Base-by-base conservation (phyloP, 2,113 vertebrate genomes). In the Suncus etruscus region DNA sequence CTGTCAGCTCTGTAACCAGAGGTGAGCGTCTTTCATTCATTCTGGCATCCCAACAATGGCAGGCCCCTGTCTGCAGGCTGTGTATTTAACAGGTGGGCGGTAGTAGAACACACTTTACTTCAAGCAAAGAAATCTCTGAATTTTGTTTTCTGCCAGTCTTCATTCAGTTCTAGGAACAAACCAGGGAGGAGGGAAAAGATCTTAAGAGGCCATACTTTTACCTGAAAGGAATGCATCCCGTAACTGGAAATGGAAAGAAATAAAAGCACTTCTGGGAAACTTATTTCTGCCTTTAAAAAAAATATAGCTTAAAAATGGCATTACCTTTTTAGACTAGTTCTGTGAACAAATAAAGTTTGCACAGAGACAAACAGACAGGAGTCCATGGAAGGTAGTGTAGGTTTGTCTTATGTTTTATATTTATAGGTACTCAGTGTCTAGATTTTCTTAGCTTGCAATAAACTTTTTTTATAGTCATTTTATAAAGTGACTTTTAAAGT, bases 1-100 rank as follows among this genome's bases (percentile, higher is more conserved):
- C 3, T 99, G 99, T 97, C 99, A 99, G 96, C 99, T 99, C 97
- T 99, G 99, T 96, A 99, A 99, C 97, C 99, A 99, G 97, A 99
- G 99, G 99, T 99, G 97, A 98, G 98, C 96, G 77, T 92, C 75
- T 65, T 92, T 20, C 82, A 29, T 48, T 45, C n/a, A 24, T 48
- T 45, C n/a, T 50, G 78, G 51, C 48, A 29, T 32, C 68, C 27
- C 24, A 22, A 29, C 84, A 50, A 25, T 0, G 18, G 12, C 24
- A 74, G 51, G 48, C 24, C 29, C 69, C 18, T 65, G 9, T 32
- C 48, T 61, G 14, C 83, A 54, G 20, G 39, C 14, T 47, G 3
- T 78, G 61, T 85, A 84, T 47, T 72, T 93, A 77, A 80, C 65
- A 72, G 78, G 22, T 65, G 65, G 63, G 32, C 76, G 70, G 22